Conservation (phyloP, 2,113 vertebrate species). For the Ia io region DNA sequence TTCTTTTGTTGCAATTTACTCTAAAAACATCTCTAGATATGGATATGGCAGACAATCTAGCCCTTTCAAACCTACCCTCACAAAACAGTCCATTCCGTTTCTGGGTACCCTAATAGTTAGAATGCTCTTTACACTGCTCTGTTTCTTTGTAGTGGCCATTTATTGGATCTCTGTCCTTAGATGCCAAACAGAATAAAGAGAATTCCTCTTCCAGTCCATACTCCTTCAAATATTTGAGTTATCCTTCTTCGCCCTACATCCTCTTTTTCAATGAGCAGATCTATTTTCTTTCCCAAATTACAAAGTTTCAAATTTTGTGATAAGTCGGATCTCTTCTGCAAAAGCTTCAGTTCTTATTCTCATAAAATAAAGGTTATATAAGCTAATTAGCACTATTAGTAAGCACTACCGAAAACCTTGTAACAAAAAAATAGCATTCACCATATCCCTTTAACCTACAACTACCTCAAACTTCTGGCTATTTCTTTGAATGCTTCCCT, state of each 20-base stretch:
- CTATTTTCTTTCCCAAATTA: slow-evolving; percentile 22
- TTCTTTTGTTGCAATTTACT: neutral
- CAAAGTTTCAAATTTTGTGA: slow-evolving; percentile 26
- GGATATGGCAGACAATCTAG: neutral
- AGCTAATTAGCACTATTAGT: neutral
- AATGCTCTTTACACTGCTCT: neutral
- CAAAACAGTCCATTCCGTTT: neutral
- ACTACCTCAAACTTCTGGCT: neutral
- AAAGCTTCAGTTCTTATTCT: neutral
- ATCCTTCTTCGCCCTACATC: neutral
- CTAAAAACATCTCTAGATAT: neutral
- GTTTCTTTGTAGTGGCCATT: neutral
- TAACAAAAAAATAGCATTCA: neutral
- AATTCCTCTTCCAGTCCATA: neutral
- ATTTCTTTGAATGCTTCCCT: neutral
- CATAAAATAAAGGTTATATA: neutral
- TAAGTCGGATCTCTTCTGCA: neutral
- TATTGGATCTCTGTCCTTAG: neutral
- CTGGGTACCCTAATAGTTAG: neutral
- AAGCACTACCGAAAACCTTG: neutral
- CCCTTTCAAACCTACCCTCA: neutral
- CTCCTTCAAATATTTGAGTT: neutral
- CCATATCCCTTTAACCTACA: neutral
- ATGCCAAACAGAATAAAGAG: slow-evolving; percentile 23
- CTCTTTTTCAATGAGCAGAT: neutral